phyloP scores from a whole-genome alignment of 2,113 vertebrate species.

The Hippocampus barbouri region DNA sequence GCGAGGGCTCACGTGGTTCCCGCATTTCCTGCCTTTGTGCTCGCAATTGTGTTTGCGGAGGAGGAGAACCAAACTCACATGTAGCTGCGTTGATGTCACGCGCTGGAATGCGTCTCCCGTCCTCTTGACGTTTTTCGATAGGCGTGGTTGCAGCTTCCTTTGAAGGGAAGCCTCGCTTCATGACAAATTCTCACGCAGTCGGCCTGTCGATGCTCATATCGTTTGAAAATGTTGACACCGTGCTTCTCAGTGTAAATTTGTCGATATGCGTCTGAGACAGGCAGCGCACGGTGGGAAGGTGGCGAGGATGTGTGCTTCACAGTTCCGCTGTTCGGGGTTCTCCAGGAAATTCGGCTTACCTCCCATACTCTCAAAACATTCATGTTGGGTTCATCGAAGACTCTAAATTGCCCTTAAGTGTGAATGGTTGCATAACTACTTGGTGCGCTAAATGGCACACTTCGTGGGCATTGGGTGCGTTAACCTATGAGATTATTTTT shows the following conservation, averaged over 20 bases:
- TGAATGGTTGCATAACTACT: too few relatives aligned
- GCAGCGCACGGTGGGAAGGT: too few relatives aligned
- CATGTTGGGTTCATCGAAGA: too few relatives aligned
- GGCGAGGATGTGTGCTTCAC: too few relatives aligned
- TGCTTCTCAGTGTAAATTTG: not conserved
- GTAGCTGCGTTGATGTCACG: conserved; percentile 34
- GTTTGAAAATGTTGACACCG: not conserved
- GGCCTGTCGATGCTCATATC: not conserved
- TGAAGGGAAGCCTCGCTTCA: not conserved
- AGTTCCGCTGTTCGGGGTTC: too few relatives aligned
- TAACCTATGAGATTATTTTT: too few relatives aligned
- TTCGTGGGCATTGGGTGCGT: too few relatives aligned
- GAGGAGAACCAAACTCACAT: conserved; percentile 4
- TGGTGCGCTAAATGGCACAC: too few relatives aligned
- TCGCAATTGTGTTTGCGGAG: conserved; percentile 20
- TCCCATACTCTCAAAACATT: too few relatives aligned
- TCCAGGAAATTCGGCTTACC: too few relatives aligned
- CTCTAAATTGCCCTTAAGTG: too few relatives aligned
- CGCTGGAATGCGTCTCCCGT: conserved; percentile 9
- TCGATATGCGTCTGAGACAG: too few relatives aligned
- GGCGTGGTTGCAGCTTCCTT: not conserved
- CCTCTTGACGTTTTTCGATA: conserved; percentile 10
- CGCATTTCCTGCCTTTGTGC: conserved; percentile 42
- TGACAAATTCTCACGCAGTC: not conserved
- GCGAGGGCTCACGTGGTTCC: not conserved